Evolutionary conservation across 2,797 vertebrate genomes (phyloP).

Genomic region (Xenentodon cancila): DNA sequence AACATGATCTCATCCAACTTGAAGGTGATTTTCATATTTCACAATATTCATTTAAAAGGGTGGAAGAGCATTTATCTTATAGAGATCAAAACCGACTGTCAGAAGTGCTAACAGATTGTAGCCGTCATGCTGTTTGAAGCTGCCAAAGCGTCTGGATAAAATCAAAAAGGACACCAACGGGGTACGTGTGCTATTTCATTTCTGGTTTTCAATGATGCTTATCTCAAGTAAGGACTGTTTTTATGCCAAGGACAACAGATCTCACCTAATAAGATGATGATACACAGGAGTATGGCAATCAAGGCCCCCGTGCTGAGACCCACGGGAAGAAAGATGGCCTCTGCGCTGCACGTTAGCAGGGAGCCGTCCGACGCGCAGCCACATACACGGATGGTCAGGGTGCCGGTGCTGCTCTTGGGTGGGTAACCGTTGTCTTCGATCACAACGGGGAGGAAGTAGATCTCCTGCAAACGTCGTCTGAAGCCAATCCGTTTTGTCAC

Average conservation of each 20-base stretch:
- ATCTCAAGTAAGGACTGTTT: neutral
- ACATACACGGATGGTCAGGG: constrained; percentile 94
- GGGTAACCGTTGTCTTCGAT: constrained; percentile 96
- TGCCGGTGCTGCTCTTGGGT: constrained; percentile 94
- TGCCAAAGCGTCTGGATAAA: neutral
- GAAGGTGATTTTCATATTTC: neutral
- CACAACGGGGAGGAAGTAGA: constrained; percentile 90
- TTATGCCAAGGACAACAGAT: neutral
- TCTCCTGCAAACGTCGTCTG: constrained; percentile 89
- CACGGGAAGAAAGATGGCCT: constrained; percentile 95
- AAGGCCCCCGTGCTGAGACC: constrained; percentile 97
- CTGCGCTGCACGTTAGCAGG: constrained; percentile 93
- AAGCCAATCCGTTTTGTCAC: constrained; percentile 90
- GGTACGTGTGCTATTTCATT: no score
- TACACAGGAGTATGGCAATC: constrained; percentile 94
- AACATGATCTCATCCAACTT: no score
- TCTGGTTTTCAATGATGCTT: neutral
- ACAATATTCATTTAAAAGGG: neutral
- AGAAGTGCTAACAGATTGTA: neutral
- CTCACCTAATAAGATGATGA: constrained; percentile 95
- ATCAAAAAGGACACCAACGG: neutral
- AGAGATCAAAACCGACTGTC: neutral
- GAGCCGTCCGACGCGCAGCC: constrained; percentile 91
- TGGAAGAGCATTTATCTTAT: neutral
- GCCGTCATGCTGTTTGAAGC: neutral